phyloP scores from a whole-genome alignment of 2,113 vertebrate genomes.

The Gambusia affinis region DNA sequence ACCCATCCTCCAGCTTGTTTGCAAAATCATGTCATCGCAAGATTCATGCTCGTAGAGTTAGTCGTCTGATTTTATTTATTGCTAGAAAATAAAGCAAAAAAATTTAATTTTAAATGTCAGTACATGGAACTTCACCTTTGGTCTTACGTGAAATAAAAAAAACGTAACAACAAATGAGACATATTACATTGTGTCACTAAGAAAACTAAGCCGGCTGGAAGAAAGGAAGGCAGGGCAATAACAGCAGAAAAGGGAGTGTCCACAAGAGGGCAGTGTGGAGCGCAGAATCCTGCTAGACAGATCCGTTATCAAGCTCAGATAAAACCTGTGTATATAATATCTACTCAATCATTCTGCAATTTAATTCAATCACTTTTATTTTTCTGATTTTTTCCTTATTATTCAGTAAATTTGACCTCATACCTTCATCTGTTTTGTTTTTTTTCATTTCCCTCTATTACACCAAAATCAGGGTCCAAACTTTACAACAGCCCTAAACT shows the following conservation, averaged over 20 bases:
- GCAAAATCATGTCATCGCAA: background rate
- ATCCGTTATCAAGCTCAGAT: background rate
- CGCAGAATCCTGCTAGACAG: background rate
- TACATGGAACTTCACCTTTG: background rate
- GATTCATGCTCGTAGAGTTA: background rate
- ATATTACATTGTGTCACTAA: background rate
- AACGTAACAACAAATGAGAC: no score
- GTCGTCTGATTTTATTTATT: background rate
- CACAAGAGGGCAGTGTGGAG: background rate
- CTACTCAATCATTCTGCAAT: no score
- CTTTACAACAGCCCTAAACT: conserved; percentile 4
- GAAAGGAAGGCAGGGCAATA: background rate
- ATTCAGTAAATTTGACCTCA: no score
- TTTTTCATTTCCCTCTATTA: background rate
- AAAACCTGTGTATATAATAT: no score
- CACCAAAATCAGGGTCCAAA: background rate
- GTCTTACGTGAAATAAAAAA: no score
- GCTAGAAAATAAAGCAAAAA: no score
- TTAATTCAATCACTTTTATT: no score
- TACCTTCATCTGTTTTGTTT: no score
- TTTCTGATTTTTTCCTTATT: no score
- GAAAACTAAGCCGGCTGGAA: background rate
- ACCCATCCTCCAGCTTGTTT: background rate
- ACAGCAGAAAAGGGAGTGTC: background rate
- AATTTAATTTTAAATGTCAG: background rate